phyloP scores from a whole-genome alignment of 2,888 invertebrate species.

The Volucella bombylans region DNA sequence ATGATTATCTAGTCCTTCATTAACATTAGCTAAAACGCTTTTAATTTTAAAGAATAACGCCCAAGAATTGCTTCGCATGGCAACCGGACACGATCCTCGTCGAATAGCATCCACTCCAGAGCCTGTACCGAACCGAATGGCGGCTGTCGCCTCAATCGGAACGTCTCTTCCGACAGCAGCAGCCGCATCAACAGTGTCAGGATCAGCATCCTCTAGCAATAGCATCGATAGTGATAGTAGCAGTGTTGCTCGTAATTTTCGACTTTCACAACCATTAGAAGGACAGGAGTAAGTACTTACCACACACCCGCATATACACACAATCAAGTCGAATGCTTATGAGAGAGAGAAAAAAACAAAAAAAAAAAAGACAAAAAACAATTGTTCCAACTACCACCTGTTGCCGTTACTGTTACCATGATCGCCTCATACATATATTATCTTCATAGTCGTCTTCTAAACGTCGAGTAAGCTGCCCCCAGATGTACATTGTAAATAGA shows the following conservation, averaged over 20 bases:
- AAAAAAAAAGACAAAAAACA: constrained; percentile 35
- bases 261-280: constrained; percentile 76
- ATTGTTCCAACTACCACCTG: constrained; percentile 40
- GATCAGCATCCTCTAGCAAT: constrained; percentile 74
- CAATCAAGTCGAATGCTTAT: constrained; percentile 45
- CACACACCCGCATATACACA: background rate
- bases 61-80: constrained; percentile 62
- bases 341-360: background rate
- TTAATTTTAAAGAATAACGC: constrained; percentile 68
- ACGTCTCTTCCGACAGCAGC: constrained; percentile 67
- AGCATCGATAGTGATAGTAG: constrained; percentile 76
- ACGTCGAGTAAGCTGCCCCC: constrained; percentile 25
- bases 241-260: constrained; percentile 79
- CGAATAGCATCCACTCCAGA: constrained; percentile 38
- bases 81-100: constrained; percentile 57
- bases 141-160: constrained; percentile 67
- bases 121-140: constrained; percentile 48
- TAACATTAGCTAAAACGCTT: constrained; percentile 54
- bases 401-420: constrained; percentile 57
- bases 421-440: constrained; percentile 57
- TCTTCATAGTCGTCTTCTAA: constrained; percentile 47
- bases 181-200: constrained; percentile 55
- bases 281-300: constrained; percentile 76
- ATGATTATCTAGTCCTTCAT: constrained; percentile 47
- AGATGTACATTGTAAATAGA: constrained; percentile 68